A percentile compares a stretch with the other conserved stretches of the same genome.
These are phyloP conservation scores for Diadophis punctatus DNA, from an alignment of 2,113 vertebrate species.

Conservation along the genomic window DNA sequence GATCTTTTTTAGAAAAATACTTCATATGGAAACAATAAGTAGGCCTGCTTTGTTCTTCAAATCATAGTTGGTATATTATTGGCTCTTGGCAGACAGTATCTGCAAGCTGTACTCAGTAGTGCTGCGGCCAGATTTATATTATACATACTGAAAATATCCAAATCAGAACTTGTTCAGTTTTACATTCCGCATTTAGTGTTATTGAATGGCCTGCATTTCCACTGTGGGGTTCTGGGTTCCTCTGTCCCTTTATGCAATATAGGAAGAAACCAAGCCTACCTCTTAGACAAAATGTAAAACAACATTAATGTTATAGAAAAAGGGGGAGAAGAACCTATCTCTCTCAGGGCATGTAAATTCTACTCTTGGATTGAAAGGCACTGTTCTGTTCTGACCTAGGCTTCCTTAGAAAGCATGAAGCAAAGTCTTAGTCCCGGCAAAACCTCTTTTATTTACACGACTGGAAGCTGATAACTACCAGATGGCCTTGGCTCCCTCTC, in stretches of 20 bases:
- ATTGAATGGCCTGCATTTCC: constrained; percentile 48
- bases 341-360: background rate
- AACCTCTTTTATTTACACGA: no score
- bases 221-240: background rate
- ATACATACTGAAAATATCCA: constrained; percentile 59
- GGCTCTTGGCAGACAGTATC: constrained; percentile 62
- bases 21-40: constrained; percentile 40
- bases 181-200: constrained; percentile 55
- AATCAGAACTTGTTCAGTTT: constrained; percentile 61
- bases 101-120: constrained; percentile 56
- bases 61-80: constrained; percentile 54
- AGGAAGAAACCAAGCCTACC: background rate
- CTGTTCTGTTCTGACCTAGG: background rate
- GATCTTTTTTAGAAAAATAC: constrained; percentile 32
- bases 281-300: background rate
- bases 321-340: background rate
- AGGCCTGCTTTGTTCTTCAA: constrained; percentile 59
- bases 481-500: no score
- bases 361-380: background rate
- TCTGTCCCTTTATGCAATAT: background rate
- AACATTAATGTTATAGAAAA: background rate
- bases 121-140: constrained; percentile 52
- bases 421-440: no score
- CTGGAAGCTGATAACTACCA: no score
- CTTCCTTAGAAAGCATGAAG: no score